Evolutionary conservation across 53 echinoderm and acorn worm species (phyloP).

Genomic region (Temnopleurus reevesii): DNA sequence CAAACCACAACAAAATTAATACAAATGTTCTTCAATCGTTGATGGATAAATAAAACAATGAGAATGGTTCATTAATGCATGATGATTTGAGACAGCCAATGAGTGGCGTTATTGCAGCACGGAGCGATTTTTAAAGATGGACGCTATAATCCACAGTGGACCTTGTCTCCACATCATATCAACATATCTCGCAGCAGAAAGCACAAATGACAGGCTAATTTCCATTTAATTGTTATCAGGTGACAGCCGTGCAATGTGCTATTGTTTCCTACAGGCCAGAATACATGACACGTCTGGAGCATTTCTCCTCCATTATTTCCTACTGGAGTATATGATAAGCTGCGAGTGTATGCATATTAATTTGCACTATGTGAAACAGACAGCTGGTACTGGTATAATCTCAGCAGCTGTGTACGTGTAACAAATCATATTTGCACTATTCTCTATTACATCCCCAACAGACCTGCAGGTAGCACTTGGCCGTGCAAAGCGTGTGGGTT

Average conservation of each 20-base stretch:
- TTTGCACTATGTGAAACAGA: background rate
- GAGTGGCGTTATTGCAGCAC: background rate
- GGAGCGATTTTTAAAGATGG: background rate
- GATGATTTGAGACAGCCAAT: background rate
- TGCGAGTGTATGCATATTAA: background rate
- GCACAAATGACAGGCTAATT: background rate
- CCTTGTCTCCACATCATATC: background rate
- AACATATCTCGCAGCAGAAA: background rate
- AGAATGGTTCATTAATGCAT: conserved; percentile 28
- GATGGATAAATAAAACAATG: background rate
- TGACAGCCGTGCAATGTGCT: background rate
- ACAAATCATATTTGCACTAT: background rate
- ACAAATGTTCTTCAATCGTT: background rate
- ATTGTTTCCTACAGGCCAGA: background rate
- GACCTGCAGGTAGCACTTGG: background rate
- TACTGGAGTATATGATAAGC: background rate
- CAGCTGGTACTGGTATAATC: conserved; percentile 18
- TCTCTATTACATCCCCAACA: background rate
- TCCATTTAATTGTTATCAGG: background rate
- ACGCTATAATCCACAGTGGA: background rate
- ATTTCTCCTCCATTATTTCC: background rate
- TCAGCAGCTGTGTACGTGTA: conserved; percentile 22
- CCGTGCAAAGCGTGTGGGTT: background rate
- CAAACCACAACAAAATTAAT: conserved; percentile 30
- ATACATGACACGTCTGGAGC: background rate